Evolutionary conservation across 2,888 invertebrate genomes (phyloP), one percentile per base, ranked within the genome.

Genomic region (Ommatoiulus sabulosus): DNA sequence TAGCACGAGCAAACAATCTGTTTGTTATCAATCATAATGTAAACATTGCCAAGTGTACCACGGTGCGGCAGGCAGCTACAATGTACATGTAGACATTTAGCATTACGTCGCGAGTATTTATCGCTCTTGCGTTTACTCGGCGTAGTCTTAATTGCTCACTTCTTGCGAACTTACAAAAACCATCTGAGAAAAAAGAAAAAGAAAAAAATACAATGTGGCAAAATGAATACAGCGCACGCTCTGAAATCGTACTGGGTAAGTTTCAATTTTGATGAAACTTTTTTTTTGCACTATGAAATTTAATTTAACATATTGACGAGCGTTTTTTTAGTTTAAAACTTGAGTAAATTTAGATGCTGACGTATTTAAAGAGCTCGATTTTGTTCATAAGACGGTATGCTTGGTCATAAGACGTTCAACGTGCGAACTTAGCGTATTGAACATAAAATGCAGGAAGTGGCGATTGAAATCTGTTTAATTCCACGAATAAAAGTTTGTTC

Each of bases 1-100:
- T 43, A 80, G 80, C 80, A 80, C 80, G 80, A 35, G 80, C 80
- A 80, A 80, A 80, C 80, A 80, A 80, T 80, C 80, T 80, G 80
- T 80, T 80, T 80, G 80, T 80, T 80, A 80, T 80, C 80, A 35
- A 52, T 43, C 35, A 24, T 15, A 43, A 12, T 80, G 80, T 80
- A 80, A 80, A 80, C 80, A 80, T 10, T 43, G 80, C 35, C 72
- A 24, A 24, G 72, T 72, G 12, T 72, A 72, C 72, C 80, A 35
- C 35, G 4, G 80, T 15, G 35, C 12, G 15, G 80, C 80, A 80
- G 15, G 35, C 80, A 80, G 80, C 15, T 24, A 35, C 35, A 35
- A 35, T 35, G 35, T 35, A 35, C 35, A 35, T 35, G 35, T 5
- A 15, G 35, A 35, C 10, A 35, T 80, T 80, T 80, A 80, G 80